Base-by-base conservation (phyloP, 2,113 vertebrate species). In the Malurus cyaneus region DNA sequence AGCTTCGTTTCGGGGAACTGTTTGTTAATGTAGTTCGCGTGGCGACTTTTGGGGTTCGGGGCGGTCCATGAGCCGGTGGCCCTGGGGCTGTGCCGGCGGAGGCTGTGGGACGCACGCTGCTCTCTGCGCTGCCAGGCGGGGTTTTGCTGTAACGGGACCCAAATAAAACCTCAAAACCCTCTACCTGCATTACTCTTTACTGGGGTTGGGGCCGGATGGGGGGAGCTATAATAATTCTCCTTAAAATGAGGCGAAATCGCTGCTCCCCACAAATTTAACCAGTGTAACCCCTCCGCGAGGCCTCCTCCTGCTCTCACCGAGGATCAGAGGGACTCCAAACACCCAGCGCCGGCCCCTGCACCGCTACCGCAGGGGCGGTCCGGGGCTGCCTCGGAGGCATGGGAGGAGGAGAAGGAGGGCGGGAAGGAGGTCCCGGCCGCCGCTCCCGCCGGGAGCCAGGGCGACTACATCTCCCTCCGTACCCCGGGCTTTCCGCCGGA, bases 121-220 rank as follows among this genome's bases (percentile, higher is more conserved):
- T 83, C 46, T 56, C 94, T 78, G 59, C 32, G 74, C 82, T 91
- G 95, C 56, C 96, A 96, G 73, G 96, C 89, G 96, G 81, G 91
- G 81, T 96, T 96, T 96, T 93, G 93, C 95, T 97, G 94, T 97
- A 92, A 96, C 81, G 70, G 66, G 77, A 86, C 25, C 74, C 26
- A 70, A 97, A 97, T 98, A 97, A 98, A 97, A 85, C 7, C 59
- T 93, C 71, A 93, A 97, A 95, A 81, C 60, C 41, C 66, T 36
- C 4, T 61, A 25, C 19, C 53, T 60, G 59, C 9, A 6, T 56
- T 49, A 4, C 32, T n/a, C 9, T 20, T 29, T 25, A 46, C 24
- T 47, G 76, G 24, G 71, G 26, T 3, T 1, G 21, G 12, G 32
- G 25, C 4, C 0, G 31, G 41, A 18, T 3, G 2, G 6, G 4